Evolutionary conservation across 1,140 invertebrate species (phyloP).

Genomic region (Frieseomelitta varia): DNA sequence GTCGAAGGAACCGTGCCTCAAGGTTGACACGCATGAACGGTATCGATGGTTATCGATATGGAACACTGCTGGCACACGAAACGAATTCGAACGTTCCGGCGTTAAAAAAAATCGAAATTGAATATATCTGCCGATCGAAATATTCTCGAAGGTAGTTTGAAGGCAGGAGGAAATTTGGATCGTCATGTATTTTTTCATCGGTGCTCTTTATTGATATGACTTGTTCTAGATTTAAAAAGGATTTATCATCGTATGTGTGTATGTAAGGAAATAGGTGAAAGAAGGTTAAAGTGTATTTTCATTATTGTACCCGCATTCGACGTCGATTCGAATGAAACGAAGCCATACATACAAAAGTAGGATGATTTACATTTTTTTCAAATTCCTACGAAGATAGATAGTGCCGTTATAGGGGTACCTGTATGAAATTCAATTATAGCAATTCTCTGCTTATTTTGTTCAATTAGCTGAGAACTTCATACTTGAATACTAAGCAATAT

Average conservation of each 20-base stretch:
- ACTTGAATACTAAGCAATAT: not conserved
- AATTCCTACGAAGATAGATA: slow-evolving; percentile 18
- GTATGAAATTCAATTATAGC: slow-evolving; percentile 37
- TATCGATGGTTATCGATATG: not conserved
- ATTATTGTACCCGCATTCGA: slow-evolving; percentile 32
- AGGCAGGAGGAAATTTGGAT: no score
- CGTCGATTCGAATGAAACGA: not conserved
- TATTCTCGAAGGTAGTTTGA: no score
- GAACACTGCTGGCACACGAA: not conserved
- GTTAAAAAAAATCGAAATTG: no score
- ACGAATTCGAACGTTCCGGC: no score
- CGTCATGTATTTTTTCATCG: no score
- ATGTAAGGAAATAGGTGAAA: no score
- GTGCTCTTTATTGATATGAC: no score
- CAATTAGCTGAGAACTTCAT: not conserved
- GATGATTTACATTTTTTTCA: slow-evolving; percentile 28
- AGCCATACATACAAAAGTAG: not conserved
- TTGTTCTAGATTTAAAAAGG: no score
- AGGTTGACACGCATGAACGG: not conserved
- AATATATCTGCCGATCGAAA: no score
- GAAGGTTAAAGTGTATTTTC: not conserved
- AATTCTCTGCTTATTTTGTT: not conserved
- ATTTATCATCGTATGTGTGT: no score
- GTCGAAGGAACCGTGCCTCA: not conserved
- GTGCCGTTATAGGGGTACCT: slow-evolving; percentile 56